Evolutionary conservation across 2,888 invertebrate species (phyloP), one percentile per base, ranked within the genome.

Genomic region (Eumacrocentrus americanus): DNA sequence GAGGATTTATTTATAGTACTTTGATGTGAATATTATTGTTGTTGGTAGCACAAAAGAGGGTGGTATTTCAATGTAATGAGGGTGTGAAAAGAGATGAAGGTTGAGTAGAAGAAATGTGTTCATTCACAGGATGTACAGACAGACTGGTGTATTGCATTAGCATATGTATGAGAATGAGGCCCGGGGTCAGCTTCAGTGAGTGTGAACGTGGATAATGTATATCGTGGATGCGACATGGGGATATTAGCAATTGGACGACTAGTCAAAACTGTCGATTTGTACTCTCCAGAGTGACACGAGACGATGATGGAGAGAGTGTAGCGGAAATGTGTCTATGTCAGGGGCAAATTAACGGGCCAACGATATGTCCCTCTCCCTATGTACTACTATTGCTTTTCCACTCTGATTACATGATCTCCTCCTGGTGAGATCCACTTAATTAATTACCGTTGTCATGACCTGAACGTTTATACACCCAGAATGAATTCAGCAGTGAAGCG

Each of bases 71-170:
- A 18, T 18, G 35, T 35, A 50, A 50, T 50, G 16, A 50, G 34
- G 18, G 35, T 50, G 3, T n/a, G n/a, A n/a, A n/a, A n/a, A n/a
- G 25, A 3, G n/a, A 22, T 37, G 12, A n/a, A 51, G 18, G 18
- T 35, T 23, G n/a, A n/a, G n/a, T n/a, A n/a, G n/a, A 12, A 14
- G n/a, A 42, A 40, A 47, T 22, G 37, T 50, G 50, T 59, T 35
- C 50, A 50, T 57, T n/a, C n/a, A n/a, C n/a, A n/a, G n/a, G n/a
- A n/a, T n/a, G n/a, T n/a, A n/a, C 34, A 44, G 20, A 16, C 25
- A 53, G 46, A 35, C 50, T 56, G 40, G 56, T 6, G 61, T 65
- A 65, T 65, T 65, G 61, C 65, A 65, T 63, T 65, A 65, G 65
- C 65, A 65, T 65, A 63, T 65, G 65, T 60, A 65, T 63, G 65